phyloP scores from a whole-genome alignment of 2,888 invertebrate genomes.

The Xanthorhoe designata region DNA sequence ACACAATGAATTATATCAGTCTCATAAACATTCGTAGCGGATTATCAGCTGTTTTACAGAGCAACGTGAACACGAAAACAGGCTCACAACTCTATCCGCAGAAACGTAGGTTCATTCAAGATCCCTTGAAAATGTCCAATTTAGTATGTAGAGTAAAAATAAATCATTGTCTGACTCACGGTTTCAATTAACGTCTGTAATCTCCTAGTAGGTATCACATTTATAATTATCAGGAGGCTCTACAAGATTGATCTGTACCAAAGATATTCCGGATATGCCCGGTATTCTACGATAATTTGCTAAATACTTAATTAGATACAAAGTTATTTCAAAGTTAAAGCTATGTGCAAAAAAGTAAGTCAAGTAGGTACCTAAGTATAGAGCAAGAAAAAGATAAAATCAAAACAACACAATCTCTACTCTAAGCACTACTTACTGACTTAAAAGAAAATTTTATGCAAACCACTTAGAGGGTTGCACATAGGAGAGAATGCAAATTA shows the following conservation, averaged over 20 bases:
- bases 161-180: no score
- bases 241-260: no score
- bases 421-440: slow-evolving; percentile 10
- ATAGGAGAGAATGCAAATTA: slow-evolving; percentile 74
- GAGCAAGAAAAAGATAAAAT: slow-evolving; percentile 3
- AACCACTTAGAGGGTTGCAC: slow-evolving; percentile 68
- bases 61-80: neutral
- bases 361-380: neutral
- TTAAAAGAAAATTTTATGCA: slow-evolving; percentile 55
- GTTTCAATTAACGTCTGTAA: no score
- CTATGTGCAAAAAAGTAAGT: neutral
- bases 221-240: no score
- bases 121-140: no score
- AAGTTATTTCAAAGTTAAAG: neutral
- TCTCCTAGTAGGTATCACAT: no score
- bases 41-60: neutral
- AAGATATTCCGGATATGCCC: no score
- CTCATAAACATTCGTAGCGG: slow-evolving; percentile 6
- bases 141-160: no score
- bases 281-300: no score
- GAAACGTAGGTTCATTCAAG: no score
- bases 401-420: slow-evolving; percentile 11
- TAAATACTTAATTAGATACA: no score
- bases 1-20: slow-evolving; percentile 4
- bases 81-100: neutral